phyloP scores from a whole-genome alignment of 2,113 vertebrate species.

The Daphoenositta chrysoptera region DNA sequence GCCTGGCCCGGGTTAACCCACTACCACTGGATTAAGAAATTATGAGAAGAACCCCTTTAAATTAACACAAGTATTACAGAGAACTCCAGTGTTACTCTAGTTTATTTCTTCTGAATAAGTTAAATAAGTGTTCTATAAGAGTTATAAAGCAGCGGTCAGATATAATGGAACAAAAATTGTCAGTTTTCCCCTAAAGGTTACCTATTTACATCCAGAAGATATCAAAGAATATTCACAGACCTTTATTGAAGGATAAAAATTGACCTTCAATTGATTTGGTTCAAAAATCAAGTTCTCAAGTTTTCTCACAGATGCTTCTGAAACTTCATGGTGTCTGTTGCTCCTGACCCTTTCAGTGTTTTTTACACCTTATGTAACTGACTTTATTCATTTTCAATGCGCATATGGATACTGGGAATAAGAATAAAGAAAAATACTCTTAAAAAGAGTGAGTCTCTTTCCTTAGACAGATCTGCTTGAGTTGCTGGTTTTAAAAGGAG shows the following conservation, averaged over 20 bases:
- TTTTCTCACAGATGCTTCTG: background rate
- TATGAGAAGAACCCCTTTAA: background rate
- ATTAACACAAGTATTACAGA: background rate
- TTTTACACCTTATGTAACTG: background rate
- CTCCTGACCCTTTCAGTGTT: background rate
- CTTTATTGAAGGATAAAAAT: background rate
- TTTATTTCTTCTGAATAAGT: background rate
- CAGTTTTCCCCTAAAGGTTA: background rate
- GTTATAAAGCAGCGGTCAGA: background rate
- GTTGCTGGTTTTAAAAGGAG: background rate
- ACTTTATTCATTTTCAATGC: background rate
- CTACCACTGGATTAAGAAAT: background rate
- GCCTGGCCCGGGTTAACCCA: too few species aligned
- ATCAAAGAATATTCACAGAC: background rate
- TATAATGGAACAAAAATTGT: background rate
- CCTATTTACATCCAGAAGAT: background rate
- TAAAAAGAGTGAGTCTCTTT: background rate
- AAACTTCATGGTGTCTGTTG: background rate
- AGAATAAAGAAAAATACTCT: background rate
- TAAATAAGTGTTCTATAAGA: background rate
- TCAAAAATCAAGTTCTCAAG: background rate
- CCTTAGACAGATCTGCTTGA: background rate
- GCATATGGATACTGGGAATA: background rate
- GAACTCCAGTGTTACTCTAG: background rate
- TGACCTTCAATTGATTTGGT: background rate